Evolutionary conservation across 2,888 invertebrate genomes (phyloP), one percentile per base, ranked within the genome.

Genomic region (Gortyna flavago): DNA sequence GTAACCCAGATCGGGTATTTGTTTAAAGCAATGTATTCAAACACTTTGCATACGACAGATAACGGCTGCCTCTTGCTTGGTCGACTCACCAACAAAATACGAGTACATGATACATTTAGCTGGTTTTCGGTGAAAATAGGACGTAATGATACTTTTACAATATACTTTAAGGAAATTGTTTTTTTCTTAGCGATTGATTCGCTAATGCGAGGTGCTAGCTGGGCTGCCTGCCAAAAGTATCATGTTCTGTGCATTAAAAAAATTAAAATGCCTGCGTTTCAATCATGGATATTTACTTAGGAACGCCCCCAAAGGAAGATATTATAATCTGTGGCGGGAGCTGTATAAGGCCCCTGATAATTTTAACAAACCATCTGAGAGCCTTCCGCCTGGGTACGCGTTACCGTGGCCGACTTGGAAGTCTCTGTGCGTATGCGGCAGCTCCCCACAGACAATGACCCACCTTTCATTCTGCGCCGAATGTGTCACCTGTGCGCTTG

Each of bases 1-100:
- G 38, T 64, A 51, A 71, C 77, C 62, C 77, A 68, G 67, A 78
- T 75, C 67, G n/a, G 68, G 64, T 88, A 84, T 88, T 81, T 69
- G 81, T 87, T 88, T 70, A 80, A 79, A 84, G 79, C 84, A 81
- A 86, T 88, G 81, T 81, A 81, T 86, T 84, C 84, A 81, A 76
- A 68, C 61, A 67, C 83, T 88, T 88, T 86, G 81, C 88, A 88
- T 87, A 88, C 72, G 77, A 81, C 72, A 76, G 88, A 87, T 87
- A 88, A 81, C 75, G 66, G 65, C 68, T 67, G 81, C 76, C 57
- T 44, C 66, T 68, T 74, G 44, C 64, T 64, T 59, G n/a, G 35
- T 35, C 13, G 62, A 32, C 44, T 75, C 75, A 68, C 70, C 54
- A 67, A 81, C 38, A 69, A 72, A 51, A 80, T 48, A n/a, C n/a